Evolutionary conservation across 2,113 vertebrate genomes (phyloP).

Genomic region (Caranx melampygus): DNA sequence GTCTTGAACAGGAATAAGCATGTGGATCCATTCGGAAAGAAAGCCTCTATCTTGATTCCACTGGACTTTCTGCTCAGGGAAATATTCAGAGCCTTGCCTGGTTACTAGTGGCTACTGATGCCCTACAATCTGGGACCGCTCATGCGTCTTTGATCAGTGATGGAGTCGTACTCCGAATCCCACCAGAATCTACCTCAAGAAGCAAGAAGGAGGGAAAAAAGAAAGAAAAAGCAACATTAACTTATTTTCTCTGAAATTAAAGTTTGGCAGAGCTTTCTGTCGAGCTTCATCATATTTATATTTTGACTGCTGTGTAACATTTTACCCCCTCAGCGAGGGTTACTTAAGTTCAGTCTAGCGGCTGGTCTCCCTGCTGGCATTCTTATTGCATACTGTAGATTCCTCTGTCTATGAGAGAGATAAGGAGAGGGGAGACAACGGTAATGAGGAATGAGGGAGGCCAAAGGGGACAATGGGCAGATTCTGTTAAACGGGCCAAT

Average conservation of each 20-base stretch:
- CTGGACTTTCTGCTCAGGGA: not conserved
- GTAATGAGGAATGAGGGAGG: slow-evolving; percentile 33
- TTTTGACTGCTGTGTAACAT: slow-evolving; percentile 25
- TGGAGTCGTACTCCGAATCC: not conserved
- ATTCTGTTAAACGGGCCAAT: slow-evolving; percentile 56
- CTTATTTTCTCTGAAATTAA: not conserved
- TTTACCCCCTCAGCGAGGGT: slow-evolving; percentile 37
- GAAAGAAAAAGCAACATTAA: not conserved
- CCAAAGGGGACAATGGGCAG: slow-evolving; percentile 51
- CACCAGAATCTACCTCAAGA: not conserved
- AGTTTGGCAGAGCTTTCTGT: not conserved
- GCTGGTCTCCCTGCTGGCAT: slow-evolving; percentile 49
- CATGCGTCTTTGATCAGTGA: not conserved
- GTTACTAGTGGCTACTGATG: slow-evolving; percentile 7
- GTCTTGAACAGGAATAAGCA: slow-evolving; percentile 51
- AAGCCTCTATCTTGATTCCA: slow-evolving; percentile 22
- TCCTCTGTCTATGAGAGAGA: slow-evolving; percentile 67
- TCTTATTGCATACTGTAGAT: slow-evolving; percentile 73
- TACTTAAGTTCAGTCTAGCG: slow-evolving; percentile 39
- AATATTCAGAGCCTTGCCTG: slow-evolving; percentile 2
- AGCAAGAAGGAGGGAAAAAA: not conserved
- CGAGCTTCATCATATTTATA: not conserved
- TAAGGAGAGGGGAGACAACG: slow-evolving; percentile 53
- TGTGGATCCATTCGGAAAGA: slow-evolving; percentile 43
- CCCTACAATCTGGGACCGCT: not conserved